A percentile compares a stretch with the other conserved stretches of the same genome.
Evolutionary conservation across 2,113 vertebrate species (phyloP).

Genomic region (Donacobius atricapilla): DNA sequence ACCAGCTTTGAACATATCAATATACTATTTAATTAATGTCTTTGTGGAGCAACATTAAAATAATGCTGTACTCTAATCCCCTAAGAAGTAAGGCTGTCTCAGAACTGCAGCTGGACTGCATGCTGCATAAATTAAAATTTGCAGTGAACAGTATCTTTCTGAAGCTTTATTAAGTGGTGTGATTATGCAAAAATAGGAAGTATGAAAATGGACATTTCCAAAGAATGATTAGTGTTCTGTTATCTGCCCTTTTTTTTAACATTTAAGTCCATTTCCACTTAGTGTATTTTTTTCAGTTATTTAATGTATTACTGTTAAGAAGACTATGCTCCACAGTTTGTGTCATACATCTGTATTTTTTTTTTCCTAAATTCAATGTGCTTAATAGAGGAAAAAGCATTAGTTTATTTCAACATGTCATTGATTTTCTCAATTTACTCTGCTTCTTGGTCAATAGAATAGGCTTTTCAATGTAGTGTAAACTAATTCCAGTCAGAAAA

Average conservation of each 20-base stretch:
- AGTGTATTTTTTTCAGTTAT: conserved; percentile 8
- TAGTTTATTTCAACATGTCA: not conserved
- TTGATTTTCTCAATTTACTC: conserved; percentile 18
- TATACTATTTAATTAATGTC: conserved; percentile 14
- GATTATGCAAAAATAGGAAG: conserved; percentile 51
- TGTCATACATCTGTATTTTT: not conserved
- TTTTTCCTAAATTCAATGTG: not conserved
- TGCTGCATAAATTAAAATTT: conserved; percentile 59
- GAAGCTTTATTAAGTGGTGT: conserved; percentile 45
- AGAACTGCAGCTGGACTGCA: conserved; percentile 27
- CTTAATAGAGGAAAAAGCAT: not conserved
- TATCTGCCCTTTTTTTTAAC: not conserved
- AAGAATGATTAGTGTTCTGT: not conserved
- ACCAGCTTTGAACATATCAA: not conserved
- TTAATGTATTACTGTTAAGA: conserved; percentile 21
- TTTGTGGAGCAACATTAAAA: not conserved
- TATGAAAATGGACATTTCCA: not conserved
- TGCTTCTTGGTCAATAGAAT: not conserved
- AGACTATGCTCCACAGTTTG: not conserved
- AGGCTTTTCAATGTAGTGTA: conserved; percentile 22
- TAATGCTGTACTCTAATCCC: conserved; percentile 38
- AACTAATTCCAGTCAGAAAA: conserved; percentile 17
- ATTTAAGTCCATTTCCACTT: conserved; percentile 21
- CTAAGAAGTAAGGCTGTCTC: conserved; percentile 42
- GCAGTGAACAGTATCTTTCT: not conserved